Evolutionary conservation across 92 coral and sea anemone genomes (phyloP), one percentile per base, ranked within the genome.

Genomic region (Actinostola sp.): DNA sequence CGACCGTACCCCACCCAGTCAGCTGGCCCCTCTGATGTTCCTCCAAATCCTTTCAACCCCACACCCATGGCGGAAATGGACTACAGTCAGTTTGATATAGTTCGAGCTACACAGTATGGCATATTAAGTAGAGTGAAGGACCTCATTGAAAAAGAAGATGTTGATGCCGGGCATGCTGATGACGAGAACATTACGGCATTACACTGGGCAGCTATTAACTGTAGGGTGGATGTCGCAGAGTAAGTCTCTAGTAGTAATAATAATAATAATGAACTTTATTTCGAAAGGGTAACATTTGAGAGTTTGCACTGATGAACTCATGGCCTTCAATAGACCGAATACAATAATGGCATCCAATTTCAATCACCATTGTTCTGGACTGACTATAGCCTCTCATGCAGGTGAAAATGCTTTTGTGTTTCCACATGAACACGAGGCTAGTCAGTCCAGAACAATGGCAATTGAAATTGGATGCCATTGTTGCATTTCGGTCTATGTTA

Each of bases 171-270:
- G 19, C 61, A 72, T 2, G 74, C 93, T 12, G 99, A 95, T 76
- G 82, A 69, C 2, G 99, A 95, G 77, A 91, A 95, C 71, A 96
- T 95, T 13, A 91, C 99, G 0, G 81, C 92, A 0, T 83, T 91
- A 17, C 97, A 95, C 56, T 95, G 98, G 98, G 98, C 95, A 0
- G 89, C 98, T 21, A 95, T 95, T 75, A 95, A 95, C 64, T 92
- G 92, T 41, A 88, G 98, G 73, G 80, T 88, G 32, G 86, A 84
- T 56, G 84, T 95, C 26, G 98, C 87, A 19, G 97, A 91, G 98
- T 95, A 78, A 89, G 97, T 57, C 15, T 23, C 23, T 39, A 27
- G 8, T 43, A 39, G n/a, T n/a, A n/a, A n/a, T n/a, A n/a, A n/a
- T n/a, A n/a, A n/a, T n/a, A n/a, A n/a, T n/a, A n/a, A n/a, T n/a